Base-by-base conservation (phyloP, 2,888 invertebrate genomes). In the Tenthredo mesomela region DNA sequence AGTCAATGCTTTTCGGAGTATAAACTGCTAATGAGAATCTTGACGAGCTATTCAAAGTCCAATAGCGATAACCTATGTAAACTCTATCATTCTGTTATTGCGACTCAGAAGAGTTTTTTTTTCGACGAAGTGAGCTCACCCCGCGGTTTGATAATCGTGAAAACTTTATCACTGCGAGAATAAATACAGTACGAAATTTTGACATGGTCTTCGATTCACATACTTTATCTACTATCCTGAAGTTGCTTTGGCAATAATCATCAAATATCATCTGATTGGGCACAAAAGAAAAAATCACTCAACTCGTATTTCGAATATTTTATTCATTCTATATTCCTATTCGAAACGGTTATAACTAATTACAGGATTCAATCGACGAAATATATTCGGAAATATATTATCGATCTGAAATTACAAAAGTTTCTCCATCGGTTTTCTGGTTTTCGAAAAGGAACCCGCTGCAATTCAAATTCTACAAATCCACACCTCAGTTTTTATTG, bases 11-110 rank as follows among this genome's bases (percentile, higher is more conserved):
- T 15, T 33, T 33, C 37, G 9, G 18, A 37, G 29, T 21, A 70
- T 6, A 70, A 12, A 73, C 40, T 73, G 21, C 10, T 9, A 40
- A 43, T 40, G 10, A 29, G 43, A 73, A 73, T 73, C 21, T 7
- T 5, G n/a, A 4, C 9, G 43, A 33, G 70, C 37, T 33, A 33
- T 73, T 47, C 50, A 6, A 33, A 77, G 29, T 33, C 15, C 25
- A 50, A 18, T 15, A 50, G 33, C 6, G 77, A 77, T 77, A 77
- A 54, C 77, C 77, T 54, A 54, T 33, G 25, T 18, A 18, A 77
- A 50, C 77, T 67, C 18, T 67, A 10, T 18, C 33, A 29, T 33
- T 33, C 18, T 6, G 33, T 33, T 67, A 67, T 67, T 29, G 67
- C 67, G 67, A 67, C 18, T 67, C 6, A 33, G 15, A 33, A 33